Conservation (phyloP, 2,113 vertebrate genomes). For the Aramus guarauna region DNA sequence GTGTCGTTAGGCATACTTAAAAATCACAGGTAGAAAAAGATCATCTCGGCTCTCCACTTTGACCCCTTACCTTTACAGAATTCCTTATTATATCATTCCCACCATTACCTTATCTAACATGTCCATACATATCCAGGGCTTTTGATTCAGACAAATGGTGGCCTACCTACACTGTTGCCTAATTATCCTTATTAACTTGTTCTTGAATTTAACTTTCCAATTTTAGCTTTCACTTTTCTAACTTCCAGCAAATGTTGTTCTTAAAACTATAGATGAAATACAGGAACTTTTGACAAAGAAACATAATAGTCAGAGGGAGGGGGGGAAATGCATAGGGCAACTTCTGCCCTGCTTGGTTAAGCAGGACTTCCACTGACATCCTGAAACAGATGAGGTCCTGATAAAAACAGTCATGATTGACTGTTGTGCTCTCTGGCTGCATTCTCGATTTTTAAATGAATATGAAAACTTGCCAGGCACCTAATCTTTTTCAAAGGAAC, state of each 20-base stretch:
- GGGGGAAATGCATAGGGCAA: not conserved
- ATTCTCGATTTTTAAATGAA: slow-evolving; percentile 29
- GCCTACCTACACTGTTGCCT: not conserved
- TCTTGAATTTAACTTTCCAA: not conserved
- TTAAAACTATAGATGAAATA: not conserved
- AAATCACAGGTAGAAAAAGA: slow-evolving; percentile 32
- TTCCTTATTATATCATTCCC: not conserved
- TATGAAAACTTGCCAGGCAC: slow-evolving; percentile 22
- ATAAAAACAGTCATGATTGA: slow-evolving; percentile 35
- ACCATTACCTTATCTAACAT: not conserved
- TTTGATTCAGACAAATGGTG: not conserved
- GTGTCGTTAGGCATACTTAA: slow-evolving; percentile 31
- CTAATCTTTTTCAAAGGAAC: not conserved
- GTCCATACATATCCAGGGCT: not conserved
- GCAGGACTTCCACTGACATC: slow-evolving; percentile 15
- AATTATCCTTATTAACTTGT: not conserved
- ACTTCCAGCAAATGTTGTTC: not conserved
- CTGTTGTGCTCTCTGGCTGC: slow-evolving; percentile 12
- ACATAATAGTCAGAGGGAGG: not conserved
- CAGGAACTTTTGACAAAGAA: not conserved
- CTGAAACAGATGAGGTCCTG: slow-evolving; percentile 31
- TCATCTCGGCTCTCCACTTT: not conserved
- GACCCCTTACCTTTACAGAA: not conserved
- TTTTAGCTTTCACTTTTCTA: not conserved
- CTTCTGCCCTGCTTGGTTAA: slow-evolving; percentile 22